These are phyloP conservation scores for Lonchura striata DNA, from an alignment of 2,113 vertebrate genomes.

Conservation along the genomic window DNA sequence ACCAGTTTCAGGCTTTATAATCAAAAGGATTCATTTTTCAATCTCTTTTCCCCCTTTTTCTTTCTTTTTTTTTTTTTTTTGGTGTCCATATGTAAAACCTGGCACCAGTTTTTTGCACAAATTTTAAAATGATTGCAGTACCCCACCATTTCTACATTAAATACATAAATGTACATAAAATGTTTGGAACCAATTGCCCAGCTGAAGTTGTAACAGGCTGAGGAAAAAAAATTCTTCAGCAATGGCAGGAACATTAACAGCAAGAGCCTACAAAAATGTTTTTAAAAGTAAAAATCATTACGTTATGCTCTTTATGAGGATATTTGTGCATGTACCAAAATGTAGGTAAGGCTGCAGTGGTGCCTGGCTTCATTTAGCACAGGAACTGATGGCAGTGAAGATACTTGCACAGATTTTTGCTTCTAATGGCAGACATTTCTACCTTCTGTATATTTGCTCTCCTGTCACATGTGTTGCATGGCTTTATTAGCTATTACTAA, in stretches of 20 bases:
- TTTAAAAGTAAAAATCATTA: background rate
- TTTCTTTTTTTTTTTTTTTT: too few species aligned
- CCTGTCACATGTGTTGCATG: background rate
- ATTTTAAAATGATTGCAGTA: background rate
- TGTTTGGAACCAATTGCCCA: background rate
- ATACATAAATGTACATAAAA: background rate
- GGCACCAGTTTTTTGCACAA: background rate
- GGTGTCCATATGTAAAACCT: background rate
- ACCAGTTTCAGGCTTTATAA: background rate
- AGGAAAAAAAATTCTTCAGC: background rate
- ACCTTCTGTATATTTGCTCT: background rate
- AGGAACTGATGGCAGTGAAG: background rate
- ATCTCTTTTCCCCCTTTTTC: fast-evolving
- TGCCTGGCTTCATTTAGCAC: background rate
- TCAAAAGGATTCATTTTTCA: background rate
- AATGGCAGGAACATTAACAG: background rate
- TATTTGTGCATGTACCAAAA: background rate
- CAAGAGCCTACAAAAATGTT: background rate
- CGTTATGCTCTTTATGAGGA: background rate
- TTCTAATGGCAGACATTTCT: background rate
- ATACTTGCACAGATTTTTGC: background rate
- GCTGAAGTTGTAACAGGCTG: background rate
- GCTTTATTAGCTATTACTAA: background rate
- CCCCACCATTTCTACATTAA: background rate
- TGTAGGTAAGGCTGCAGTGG: background rate